Conservation (phyloP, 2,113 vertebrate genomes). For the Nesogale talazaci region DNA sequence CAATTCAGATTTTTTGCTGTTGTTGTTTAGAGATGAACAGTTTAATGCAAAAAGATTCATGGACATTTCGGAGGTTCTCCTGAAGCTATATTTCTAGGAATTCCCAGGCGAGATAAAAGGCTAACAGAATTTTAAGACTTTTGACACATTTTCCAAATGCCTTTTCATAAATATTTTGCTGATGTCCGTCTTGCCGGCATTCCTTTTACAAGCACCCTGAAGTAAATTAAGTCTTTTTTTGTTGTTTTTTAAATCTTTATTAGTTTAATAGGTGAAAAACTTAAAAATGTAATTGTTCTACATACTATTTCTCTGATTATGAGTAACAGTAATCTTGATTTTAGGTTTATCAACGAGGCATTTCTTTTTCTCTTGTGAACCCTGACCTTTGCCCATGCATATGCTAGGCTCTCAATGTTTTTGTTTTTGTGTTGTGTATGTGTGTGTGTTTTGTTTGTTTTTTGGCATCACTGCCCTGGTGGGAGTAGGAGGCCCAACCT, state of each 20-base stretch:
- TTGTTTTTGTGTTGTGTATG: too few species aligned
- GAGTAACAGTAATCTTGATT: slow-evolving; percentile 2
- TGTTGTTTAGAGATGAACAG: slow-evolving; percentile 8
- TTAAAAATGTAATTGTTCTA: too few species aligned
- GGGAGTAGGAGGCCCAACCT: too few species aligned
- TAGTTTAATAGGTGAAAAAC: background rate
- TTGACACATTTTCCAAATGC: slow-evolving; percentile 41
- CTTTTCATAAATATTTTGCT: slow-evolving; percentile 33
- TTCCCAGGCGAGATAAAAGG: background rate
- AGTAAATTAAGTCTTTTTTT: background rate
- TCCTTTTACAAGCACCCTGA: background rate
- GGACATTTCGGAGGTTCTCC: slow-evolving; percentile 55
- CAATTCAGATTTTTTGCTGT: slow-evolving; percentile 41
- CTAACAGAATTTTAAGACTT: slow-evolving; percentile 20
- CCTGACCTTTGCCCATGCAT: background rate
- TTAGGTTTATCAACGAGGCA: background rate
- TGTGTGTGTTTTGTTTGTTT: too few species aligned
- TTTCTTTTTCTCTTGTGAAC: slow-evolving; percentile 19
- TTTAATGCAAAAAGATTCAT: background rate
- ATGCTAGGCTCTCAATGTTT: background rate
- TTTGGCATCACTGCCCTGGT: too few species aligned
- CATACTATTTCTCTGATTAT: background rate
- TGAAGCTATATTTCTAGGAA: slow-evolving; percentile 27
- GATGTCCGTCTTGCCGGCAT: background rate
- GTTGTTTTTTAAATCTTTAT: slow-evolving; percentile 44